A percentile compares a stretch with the other conserved stretches of the same genome.
These are phyloP conservation scores for Semnornis frantzii DNA, from an alignment of 2,113 vertebrate species.

Conservation along the genomic window DNA sequence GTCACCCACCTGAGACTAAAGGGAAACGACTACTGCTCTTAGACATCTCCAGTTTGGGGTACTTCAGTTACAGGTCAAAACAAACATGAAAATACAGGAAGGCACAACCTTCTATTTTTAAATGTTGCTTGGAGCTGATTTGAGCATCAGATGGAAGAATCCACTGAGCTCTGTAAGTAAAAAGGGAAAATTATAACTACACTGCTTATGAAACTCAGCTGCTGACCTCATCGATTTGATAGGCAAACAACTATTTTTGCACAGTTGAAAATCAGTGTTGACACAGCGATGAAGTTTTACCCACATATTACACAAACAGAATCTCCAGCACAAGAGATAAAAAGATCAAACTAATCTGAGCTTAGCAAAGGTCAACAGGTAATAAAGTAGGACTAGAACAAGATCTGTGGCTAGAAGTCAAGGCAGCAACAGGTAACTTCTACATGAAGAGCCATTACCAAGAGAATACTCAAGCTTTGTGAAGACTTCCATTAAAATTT, in stretches of 20 bases:
- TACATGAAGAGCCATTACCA: not conserved
- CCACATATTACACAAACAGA: constrained; percentile 12
- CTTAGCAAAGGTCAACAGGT: constrained; percentile 12
- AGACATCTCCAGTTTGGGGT: not conserved
- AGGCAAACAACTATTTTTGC: not conserved
- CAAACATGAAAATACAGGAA: not conserved
- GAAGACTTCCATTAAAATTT: not conserved
- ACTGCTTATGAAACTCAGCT: not conserved
- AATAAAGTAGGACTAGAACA: not conserved
- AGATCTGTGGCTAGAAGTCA: not conserved
- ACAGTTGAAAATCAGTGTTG: not conserved
- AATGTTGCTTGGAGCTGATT: not conserved
- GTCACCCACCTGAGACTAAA: not conserved
- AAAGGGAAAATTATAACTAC: not conserved
- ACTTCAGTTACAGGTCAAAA: not conserved
- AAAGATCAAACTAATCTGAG: not conserved
- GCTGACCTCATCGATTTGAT: not conserved
- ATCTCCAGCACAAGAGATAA: not conserved
- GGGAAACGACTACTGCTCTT: not conserved
- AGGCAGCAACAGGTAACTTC: not conserved
- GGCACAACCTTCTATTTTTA: not conserved
- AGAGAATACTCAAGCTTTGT: not conserved
- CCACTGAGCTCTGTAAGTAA: not conserved
- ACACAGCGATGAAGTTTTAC: constrained; percentile 29
- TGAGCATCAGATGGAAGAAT: not conserved